Evolutionary conservation across 2,797 vertebrate species (phyloP).

Genomic region (Melanotaenia nigrans): DNA sequence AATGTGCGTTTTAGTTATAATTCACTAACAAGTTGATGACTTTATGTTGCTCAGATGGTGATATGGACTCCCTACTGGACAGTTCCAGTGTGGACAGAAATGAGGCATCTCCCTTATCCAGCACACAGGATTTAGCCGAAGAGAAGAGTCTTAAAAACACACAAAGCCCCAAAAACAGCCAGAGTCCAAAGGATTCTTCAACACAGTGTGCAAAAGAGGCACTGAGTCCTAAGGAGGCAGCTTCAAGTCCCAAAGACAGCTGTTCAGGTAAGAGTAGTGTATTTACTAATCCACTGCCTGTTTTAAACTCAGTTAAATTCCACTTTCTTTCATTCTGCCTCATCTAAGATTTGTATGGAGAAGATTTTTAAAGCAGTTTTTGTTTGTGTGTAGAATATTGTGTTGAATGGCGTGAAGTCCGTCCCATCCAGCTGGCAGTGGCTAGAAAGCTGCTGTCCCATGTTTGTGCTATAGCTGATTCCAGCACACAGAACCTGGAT

Average conservation of each 20-base stretch:
- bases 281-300: neutral
- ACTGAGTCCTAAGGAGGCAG: constrained; percentile 47
- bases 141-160: constrained; percentile 80
- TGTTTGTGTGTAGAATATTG: constrained; percentile 83
- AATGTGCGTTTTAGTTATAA: constrained; percentile 10
- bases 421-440: constrained; percentile 94
- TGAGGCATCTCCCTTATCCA: constrained; percentile 79
- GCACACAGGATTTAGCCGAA: constrained; percentile 75
- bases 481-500: constrained; percentile 97
- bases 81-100: constrained; percentile 85
- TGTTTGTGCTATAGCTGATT: constrained; percentile 96
- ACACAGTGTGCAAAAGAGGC: constrained; percentile 57
- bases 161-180: constrained; percentile 49
- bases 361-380: constrained; percentile 3
- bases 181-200: constrained; percentile 46
- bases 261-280: constrained; percentile 83
- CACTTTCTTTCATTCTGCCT: neutral
- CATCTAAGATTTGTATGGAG: neutral
- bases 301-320: neutral
- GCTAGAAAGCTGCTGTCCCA: constrained; percentile 97
- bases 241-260: constrained; percentile 60
- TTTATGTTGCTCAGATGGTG: constrained; percentile 84
- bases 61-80: constrained; percentile 91
- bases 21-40: neutral
- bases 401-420: constrained; percentile 84